Evolutionary conservation across 2,797 vertebrate species (phyloP).

Genomic region (Myotis pilosus): DNA sequence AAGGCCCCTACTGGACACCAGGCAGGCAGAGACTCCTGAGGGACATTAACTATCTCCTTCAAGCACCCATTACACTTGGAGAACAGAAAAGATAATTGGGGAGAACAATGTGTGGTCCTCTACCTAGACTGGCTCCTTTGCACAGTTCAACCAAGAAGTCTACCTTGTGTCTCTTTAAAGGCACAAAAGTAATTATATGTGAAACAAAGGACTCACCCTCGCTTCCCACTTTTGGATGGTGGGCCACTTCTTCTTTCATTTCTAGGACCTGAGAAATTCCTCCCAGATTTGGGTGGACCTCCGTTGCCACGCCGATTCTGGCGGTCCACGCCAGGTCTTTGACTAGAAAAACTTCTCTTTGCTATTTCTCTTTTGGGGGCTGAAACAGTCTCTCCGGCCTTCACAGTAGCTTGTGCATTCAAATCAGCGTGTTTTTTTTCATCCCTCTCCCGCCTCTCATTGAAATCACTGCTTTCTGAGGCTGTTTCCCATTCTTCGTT

Average conservation of each 20-base stretch:
- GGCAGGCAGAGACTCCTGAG: background rate
- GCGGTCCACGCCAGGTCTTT: slow-evolving; percentile 93
- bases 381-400: slow-evolving; percentile 84
- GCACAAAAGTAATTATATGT: background rate
- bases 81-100: background rate
- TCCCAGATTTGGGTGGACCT: slow-evolving; percentile 90
- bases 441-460: slow-evolving; percentile 95
- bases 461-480: slow-evolving; percentile 99
- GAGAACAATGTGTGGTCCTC: background rate
- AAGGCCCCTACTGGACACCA: background rate
- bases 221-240: slow-evolving; percentile 90
- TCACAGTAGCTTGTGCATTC: slow-evolving; percentile 82
- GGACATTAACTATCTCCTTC: background rate
- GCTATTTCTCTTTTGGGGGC: slow-evolving; percentile 91
- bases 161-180: background rate
- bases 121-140: background rate
- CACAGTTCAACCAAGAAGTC: background rate
- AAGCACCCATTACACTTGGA: background rate
- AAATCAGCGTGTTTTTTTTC: slow-evolving; percentile 91
- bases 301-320: slow-evolving; percentile 94
- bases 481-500: slow-evolving; percentile 99
- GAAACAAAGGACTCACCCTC: slow-evolving; percentile 89
- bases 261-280: slow-evolving; percentile 93
- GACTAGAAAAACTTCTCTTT: slow-evolving; percentile 98
- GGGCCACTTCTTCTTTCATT: slow-evolving; percentile 93